Base-by-base conservation (phyloP, 2,797 vertebrate genomes). In the Anguilla pacifica region DNA sequence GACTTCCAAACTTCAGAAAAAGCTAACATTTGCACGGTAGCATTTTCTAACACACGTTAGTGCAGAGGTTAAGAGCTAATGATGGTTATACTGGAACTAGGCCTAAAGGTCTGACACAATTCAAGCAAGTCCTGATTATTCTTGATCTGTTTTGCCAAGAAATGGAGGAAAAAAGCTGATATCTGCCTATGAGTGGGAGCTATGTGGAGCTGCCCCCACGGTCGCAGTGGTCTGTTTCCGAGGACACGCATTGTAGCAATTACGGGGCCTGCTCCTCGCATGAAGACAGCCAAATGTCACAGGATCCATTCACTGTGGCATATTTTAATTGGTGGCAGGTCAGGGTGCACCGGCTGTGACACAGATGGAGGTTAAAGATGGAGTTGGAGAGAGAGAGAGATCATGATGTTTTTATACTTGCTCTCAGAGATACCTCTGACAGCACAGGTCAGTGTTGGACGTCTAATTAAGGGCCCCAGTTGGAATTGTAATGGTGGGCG, bases 361-460 rank as follows among this genome's bases (percentile, higher is more conserved):
- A 57, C 53, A 39, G 31, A 59, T 84, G 28, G n/a, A 59, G 83
- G 83, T 84, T 84, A 84, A 84, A 84, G 83, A 84, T 39, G 55
- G 83, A 55, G 13, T 49, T 59, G 55, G n/a, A n/a, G 53, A 84
- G 35, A 57, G 55, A 84, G 15, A 31, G n/a, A 61, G 28, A 59
- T 57, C 51, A 39, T 59, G 51, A 84, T 59, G 51, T 55, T 57
- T 84, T 61, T 39, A 84, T 84, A n/a, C 83, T n/a, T 4, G 13
- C 11, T 57, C n/a, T 35, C 1, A 0, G 28, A 13, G 9, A 31
- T 55, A 84, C 51, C 11, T 15, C 28, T 84, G 51, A 84, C 83
- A 84, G 51, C 28, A 0, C 53, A 19, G 83, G 25, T 61, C 83
- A 84, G 28, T 22, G 35, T 28, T 9, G 83, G 13, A 31, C 15